A percentile compares a stretch with the other conserved stretches of the same genome.
Evolutionary conservation across 2,797 vertebrate species (phyloP).

Genomic region (Cossypha caffra): DNA sequence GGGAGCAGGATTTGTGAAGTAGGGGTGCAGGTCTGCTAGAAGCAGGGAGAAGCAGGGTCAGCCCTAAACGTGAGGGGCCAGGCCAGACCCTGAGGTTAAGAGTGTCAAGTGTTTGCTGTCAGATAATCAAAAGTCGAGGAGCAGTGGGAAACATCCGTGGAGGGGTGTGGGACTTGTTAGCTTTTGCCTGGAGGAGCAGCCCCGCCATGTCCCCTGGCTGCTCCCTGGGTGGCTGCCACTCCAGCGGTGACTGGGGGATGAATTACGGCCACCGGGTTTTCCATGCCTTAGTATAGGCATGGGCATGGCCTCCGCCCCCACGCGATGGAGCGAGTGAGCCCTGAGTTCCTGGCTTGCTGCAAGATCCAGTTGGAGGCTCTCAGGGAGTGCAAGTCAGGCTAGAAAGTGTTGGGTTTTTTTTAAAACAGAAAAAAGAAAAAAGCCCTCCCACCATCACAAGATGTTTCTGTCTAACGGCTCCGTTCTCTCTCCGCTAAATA

Average conservation of each 20-base stretch:
- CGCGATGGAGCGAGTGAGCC: neutral
- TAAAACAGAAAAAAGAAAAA: constrained; percentile 13
- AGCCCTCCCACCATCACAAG: constrained; percentile 61
- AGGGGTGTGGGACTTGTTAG: neutral
- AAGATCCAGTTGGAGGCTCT: neutral
- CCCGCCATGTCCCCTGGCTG: neutral
- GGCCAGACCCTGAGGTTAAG: accelerated
- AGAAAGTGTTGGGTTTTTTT: neutral
- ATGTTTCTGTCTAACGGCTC: constrained; percentile 72
- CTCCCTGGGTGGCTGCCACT: neutral
- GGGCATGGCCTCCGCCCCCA: neutral
- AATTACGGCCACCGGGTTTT: neutral
- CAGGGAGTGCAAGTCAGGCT: constrained; percentile 1
- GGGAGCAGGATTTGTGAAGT: neutral
- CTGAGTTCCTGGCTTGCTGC: neutral
- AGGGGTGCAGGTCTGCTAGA: neutral
- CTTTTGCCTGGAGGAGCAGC: neutral
- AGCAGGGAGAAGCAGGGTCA: too few species aligned
- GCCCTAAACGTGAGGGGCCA: neutral
- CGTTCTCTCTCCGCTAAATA: constrained; percentile 49
- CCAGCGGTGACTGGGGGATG: neutral
- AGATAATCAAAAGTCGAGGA: accelerated
- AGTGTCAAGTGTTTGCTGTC: accelerated
- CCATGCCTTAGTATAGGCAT: constrained; percentile 24
- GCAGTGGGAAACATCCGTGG: accelerated